A percentile compares a stretch with the other conserved stretches of the same genome.
Conservation (phyloP, 2,888 invertebrate species). For the Ypsolopha scabrella region DNA sequence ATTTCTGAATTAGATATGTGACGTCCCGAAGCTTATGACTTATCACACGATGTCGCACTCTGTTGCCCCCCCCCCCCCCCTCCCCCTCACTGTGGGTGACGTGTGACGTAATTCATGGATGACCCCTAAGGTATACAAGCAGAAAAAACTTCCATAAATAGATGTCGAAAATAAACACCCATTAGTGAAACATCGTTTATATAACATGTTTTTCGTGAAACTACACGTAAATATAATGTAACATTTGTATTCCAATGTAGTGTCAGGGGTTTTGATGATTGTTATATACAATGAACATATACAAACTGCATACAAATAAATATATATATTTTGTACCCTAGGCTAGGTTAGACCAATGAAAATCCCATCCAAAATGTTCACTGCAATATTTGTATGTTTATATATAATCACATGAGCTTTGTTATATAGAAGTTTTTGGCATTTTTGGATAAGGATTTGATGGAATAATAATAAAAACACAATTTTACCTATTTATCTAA, state of each 20-base stretch:
- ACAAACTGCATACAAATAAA: constrained; percentile 17
- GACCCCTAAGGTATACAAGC: no score
- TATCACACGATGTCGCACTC: no score
- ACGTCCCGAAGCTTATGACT: no score
- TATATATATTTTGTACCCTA: constrained; percentile 38
- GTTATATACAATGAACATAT: neutral
- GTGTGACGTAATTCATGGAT: no score
- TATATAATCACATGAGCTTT: constrained; percentile 11
- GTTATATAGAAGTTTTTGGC: constrained; percentile 2
- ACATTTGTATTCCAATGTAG: neutral
- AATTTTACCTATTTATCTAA: neutral
- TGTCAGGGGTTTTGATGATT: neutral
- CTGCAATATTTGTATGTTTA: constrained; percentile 16
- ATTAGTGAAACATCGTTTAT: neutral
- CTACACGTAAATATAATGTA: neutral
- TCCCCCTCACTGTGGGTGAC: no score
- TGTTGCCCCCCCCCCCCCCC: no score
- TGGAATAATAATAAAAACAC: constrained; percentile 6
- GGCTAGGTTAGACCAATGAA: constrained; percentile 47
- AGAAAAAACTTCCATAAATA: constrained; percentile 18
- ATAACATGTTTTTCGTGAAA: neutral
- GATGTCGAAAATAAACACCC: neutral
- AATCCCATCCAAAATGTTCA: constrained; percentile 16
- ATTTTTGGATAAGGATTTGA: constrained; percentile 10
- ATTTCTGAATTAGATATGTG: no score